These are phyloP conservation scores for Timandra comae DNA, from an alignment of 2,888 invertebrate genomes.

Conservation along the genomic window DNA sequence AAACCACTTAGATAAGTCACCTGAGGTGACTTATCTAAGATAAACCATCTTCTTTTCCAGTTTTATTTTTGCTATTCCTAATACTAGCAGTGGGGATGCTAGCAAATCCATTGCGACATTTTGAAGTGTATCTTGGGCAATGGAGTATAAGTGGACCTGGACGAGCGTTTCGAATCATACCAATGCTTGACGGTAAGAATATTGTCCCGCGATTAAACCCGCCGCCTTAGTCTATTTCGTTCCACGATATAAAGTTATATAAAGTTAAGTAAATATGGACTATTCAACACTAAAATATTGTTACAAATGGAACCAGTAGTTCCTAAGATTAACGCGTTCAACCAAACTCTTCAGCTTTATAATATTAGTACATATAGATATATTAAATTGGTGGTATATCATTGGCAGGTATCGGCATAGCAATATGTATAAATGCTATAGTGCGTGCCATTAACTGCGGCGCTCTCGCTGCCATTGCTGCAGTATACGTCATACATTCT, in stretches of 20 bases:
- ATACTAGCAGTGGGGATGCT: conserved; percentile 35
- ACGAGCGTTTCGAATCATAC: conserved; percentile 59
- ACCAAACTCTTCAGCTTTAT: too few relatives aligned
- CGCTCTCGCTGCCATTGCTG: conserved; percentile 50
- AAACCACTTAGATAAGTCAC: too few relatives aligned
- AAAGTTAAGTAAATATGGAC: too few relatives aligned
- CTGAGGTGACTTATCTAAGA: too few relatives aligned
- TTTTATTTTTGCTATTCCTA: conserved; percentile 47
- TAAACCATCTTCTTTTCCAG: conserved; percentile 30
- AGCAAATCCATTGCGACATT: conserved; percentile 62
- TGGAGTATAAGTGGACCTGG: conserved; percentile 70
- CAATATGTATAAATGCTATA: conserved; percentile 59
- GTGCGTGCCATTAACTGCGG: conserved; percentile 54
- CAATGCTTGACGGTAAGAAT: conserved; percentile 58
- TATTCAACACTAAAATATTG: too few relatives aligned
- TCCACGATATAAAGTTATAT: too few relatives aligned
- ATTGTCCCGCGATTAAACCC: too few relatives aligned
- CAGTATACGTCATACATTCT: conserved; percentile 45
- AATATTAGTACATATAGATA: too few relatives aligned
- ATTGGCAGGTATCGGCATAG: conserved; percentile 57
- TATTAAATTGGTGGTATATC: too few relatives aligned
- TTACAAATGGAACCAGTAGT: too few relatives aligned
- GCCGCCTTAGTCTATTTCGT: too few relatives aligned
- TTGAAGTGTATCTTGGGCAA: conserved; percentile 65
- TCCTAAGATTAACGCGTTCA: too few relatives aligned